Base-by-base conservation (phyloP, 2,113 vertebrate genomes). In the Chionomys nivalis region DNA sequence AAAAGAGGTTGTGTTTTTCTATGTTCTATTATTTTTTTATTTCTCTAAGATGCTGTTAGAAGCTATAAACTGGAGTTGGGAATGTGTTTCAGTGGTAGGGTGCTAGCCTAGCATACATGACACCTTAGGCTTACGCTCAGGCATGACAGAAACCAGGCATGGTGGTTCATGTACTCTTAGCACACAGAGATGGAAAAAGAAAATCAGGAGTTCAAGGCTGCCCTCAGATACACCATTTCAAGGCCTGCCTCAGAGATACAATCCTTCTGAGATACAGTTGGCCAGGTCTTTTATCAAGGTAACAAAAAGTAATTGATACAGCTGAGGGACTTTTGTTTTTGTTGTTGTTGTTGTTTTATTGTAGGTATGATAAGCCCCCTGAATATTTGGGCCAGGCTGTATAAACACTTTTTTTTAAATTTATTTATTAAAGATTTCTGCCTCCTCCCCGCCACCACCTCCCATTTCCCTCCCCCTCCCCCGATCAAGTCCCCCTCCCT, bases 1-100 rank as follows among this genome's bases (percentile, higher is more conserved):
- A 49, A 85, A 91, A 65, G 10, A 85, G 14, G 8, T 1, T 63
- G 19, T 39, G 23, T 21, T 91, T 87, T 44, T 47, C 73, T 87
- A 5, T 61, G 52, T 39, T 78, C 63, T 78, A 9, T 70, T 81
- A 75, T 47, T 68, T 73, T 73, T 39, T 76, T 24, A 68, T 39
- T 90, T 87, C 79, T 76, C 79, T 58, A 90, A 93, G 79, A 81
- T 87, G 31, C 65, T 86, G 63, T 86, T 68, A 47, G 83, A 86
- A 66, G 61, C 39, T 9, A 44, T 33, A 65, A 9, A 47, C 42
- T 66, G 42, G 42, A 66, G 42, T 63, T 86, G 39, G 14, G 63
- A 44, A 23, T 68, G 39, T 31, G 31, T 44, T 12, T 47, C 75
- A 77, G 26, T 47, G 75, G 75, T 47, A 36, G 58, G 14, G 12